Evolutionary conservation across 1,140 invertebrate species (phyloP), one percentile per base, ranked within the genome.

Genomic region (Drosophila chauvacae): DNA sequence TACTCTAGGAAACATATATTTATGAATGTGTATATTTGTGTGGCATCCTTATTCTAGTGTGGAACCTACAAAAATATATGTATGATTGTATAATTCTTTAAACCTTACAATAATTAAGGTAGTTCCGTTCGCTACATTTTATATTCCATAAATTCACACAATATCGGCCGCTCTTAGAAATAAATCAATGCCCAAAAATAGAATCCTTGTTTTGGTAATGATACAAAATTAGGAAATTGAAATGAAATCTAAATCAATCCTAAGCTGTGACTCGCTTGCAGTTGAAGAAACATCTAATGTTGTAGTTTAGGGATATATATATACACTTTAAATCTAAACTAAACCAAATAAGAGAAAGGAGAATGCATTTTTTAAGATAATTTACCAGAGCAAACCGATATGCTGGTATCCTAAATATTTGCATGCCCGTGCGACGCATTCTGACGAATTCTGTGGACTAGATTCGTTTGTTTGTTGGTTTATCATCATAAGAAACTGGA

Each of bases 21-120:
- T 79, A 48, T 61, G 41, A 57, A 37, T 73, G 65, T 72, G 60
- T 65, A 62, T 76, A 81, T 58, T 66, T 65, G 62, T 53, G 44
- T 77, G 74, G 41, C 42, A 66, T 48, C 9, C 35, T 74, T 65
- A 45, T 44, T 39, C 42, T 65, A 71, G 10, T 33, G 13, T 37
- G 51, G 20, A 63, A 62, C 56, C 70, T 81, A 81, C 53, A 81
- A 78, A 86, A 81, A 88, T 88, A 83, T 78, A 78, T 80, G 55
- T n/a, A 51, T 69, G 59, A 70, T 56, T 77, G 56, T 48, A 37
- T 77, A 26, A 45, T 51, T 35, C 18, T 77, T 45, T 58, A 42
- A 47, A 71, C 39, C 55, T 71, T 59, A 71, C 35, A 13, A 28
- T 72, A 51, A 59, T 72, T 74, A 75, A 77, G 75, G 57, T 77